A percentile compares a stretch with the other conserved stretches of the same genome.
phyloP scores from a whole-genome alignment of 2,797 vertebrate genomes.

The Sciurus vulgaris region DNA sequence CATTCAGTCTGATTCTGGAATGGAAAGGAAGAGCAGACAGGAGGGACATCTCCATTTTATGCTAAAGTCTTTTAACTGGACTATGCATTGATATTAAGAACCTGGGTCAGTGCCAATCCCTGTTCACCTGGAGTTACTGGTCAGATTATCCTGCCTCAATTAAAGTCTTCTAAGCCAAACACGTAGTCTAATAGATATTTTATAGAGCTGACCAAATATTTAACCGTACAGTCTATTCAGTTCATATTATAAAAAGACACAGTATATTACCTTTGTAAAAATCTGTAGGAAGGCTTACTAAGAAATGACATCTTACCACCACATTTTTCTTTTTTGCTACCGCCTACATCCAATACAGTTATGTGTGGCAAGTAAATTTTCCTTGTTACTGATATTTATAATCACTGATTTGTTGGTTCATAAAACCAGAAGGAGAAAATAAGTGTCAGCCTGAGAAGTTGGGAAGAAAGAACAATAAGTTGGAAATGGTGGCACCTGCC shows the following conservation, averaged over 20 bases:
- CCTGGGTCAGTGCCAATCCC: background rate
- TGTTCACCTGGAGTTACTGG: background rate
- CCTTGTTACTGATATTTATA: background rate
- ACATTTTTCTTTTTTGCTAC: background rate
- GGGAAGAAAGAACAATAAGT: background rate
- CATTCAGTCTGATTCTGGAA: background rate
- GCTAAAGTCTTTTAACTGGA: background rate
- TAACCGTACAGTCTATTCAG: background rate
- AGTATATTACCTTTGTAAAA: background rate
- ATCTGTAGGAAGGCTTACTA: background rate
- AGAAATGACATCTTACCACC: background rate
- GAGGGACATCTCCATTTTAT: background rate
- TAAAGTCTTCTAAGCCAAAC: background rate
- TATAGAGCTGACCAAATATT: background rate
- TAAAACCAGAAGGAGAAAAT: background rate
- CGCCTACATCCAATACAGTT: background rate
- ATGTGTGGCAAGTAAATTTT: background rate
- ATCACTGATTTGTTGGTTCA: background rate
- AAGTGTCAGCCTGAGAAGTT: background rate
- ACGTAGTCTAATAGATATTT: background rate
- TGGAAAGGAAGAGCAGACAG: background rate
- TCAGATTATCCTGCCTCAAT: background rate
- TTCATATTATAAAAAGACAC: background rate
- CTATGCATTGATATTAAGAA: background rate
- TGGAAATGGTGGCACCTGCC: no score